A percentile compares a stretch with the other conserved stretches of the same genome.
Conservation (phyloP, 1,140 invertebrate species). For the Pogonomyrmex californicus region DNA sequence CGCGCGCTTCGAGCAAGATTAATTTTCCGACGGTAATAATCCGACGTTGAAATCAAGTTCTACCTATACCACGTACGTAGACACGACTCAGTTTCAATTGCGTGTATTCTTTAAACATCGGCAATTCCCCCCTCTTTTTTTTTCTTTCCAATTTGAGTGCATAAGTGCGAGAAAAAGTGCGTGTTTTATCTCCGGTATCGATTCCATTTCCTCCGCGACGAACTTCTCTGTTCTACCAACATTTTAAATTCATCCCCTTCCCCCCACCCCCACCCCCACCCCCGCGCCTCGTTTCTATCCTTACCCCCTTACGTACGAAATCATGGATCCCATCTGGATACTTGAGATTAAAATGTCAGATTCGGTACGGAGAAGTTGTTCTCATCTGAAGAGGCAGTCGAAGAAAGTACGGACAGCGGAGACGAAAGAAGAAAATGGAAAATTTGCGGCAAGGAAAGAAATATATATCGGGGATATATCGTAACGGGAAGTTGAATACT, state of each 20-base stretch:
- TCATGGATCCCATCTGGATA: constrained; percentile 85
- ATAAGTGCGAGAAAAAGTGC: not conserved
- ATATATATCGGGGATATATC: constrained; percentile 76
- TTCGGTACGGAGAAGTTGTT: constrained; percentile 77
- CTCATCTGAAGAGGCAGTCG: constrained; percentile 63
- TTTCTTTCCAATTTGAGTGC: not conserved
- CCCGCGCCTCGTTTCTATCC: not conserved
- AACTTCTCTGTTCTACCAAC: constrained; percentile 47
- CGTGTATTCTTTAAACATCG: not conserved
- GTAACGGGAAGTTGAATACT: constrained; percentile 78
- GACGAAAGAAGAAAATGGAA: constrained; percentile 34
- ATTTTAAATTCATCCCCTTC: constrained; percentile 35
- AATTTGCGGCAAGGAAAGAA: constrained; percentile 28
- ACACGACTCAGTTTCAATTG: not conserved
- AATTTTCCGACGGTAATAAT: not conserved
- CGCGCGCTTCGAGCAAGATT: not conserved
- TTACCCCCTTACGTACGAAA: constrained; percentile 68
- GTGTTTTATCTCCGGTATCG: constrained; percentile 54
- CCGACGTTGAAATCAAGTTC: not conserved
- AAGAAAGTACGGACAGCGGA: constrained; percentile 9
- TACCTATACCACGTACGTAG: not conserved
- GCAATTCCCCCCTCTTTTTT: not conserved
- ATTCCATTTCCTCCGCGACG: constrained; percentile 36
- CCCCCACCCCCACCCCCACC: not conserved
- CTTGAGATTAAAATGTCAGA: constrained; percentile 87